Evolutionary conservation across 2,888 invertebrate genomes (phyloP).

Genomic region (Leptinotarsa juncta): DNA sequence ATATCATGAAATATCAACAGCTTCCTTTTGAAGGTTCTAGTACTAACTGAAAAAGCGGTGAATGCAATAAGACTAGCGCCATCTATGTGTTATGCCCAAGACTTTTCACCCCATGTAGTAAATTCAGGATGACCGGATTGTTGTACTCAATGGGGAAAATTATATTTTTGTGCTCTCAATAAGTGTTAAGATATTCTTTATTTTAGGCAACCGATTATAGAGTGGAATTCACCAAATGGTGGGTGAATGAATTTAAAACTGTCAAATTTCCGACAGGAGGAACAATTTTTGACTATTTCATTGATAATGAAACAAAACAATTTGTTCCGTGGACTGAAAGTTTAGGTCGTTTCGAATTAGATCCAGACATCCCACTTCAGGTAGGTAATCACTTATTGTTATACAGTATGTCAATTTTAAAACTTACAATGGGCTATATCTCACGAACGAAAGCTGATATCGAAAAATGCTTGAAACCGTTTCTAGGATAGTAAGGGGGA

Average conservation of each 20-base stretch:
- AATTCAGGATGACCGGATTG: too few species aligned
- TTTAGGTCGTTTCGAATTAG: conserved; percentile 90
- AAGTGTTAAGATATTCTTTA: background rate
- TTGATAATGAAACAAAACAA: conserved; percentile 90
- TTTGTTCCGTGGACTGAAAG: conserved; percentile 92
- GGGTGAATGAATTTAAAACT: conserved; percentile 95
- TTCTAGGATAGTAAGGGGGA: too few species aligned
- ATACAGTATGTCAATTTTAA: background rate
- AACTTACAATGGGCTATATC: too few species aligned
- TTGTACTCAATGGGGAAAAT: too few species aligned
- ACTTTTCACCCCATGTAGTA: too few species aligned
- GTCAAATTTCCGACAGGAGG: conserved; percentile 92
- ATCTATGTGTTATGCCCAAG: too few species aligned
- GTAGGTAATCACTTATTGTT: conserved; percentile 67
- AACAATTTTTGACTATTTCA: conserved; percentile 94
- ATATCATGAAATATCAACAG: too few species aligned
- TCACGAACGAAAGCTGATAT: too few species aligned
- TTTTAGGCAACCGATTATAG: conserved; percentile 74
- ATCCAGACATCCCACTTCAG: conserved; percentile 91
- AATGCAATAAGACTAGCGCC: too few species aligned
- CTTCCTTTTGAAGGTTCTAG: too few species aligned
- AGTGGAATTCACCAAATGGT: conserved; percentile 96
- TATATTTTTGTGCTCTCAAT: background rate
- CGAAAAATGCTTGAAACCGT: too few species aligned
- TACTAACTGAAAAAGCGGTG: too few species aligned